phyloP scores from a whole-genome alignment of 2,797 vertebrate genomes.

The Molossus molossus region DNA sequence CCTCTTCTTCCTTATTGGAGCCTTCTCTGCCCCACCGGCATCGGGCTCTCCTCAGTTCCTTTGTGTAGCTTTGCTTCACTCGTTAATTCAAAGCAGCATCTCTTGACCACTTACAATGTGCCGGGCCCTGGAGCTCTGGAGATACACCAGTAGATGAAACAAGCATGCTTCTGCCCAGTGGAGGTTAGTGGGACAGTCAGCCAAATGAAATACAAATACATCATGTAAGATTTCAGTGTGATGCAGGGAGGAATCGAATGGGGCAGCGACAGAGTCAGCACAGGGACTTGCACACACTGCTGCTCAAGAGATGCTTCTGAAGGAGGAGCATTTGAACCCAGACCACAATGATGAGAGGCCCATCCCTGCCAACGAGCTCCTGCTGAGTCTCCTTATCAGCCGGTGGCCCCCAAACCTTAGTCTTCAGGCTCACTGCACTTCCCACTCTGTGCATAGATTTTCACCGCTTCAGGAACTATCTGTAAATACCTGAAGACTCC shows the following conservation, averaged over 20 bases:
- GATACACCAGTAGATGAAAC: not conserved
- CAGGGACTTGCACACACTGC: not conserved
- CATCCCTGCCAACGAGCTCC: not conserved
- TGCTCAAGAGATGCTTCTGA: not conserved
- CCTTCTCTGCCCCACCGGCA: not conserved
- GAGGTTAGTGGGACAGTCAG: not conserved
- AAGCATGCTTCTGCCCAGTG: not conserved
- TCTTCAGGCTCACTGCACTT: not conserved
- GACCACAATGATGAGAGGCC: not conserved
- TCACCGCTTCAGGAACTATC: not conserved
- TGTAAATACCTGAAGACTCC: not conserved
- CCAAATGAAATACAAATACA: not conserved
- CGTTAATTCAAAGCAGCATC: not conserved
- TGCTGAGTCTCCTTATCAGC: not conserved
- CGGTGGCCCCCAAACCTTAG: not conserved
- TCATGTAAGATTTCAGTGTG: not conserved
- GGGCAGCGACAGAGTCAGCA: not conserved
- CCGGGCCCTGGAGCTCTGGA: not conserved
- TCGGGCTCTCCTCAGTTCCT: not conserved
- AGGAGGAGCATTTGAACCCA: not conserved
- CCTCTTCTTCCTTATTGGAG: not conserved
- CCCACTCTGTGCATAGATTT: not conserved
- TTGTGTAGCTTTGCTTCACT: not conserved
- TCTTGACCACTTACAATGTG: not conserved
- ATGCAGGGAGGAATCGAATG: not conserved